These are phyloP conservation scores for Bellardia pandia DNA, from an alignment of 2,888 invertebrate genomes.

Conservation along the genomic window DNA sequence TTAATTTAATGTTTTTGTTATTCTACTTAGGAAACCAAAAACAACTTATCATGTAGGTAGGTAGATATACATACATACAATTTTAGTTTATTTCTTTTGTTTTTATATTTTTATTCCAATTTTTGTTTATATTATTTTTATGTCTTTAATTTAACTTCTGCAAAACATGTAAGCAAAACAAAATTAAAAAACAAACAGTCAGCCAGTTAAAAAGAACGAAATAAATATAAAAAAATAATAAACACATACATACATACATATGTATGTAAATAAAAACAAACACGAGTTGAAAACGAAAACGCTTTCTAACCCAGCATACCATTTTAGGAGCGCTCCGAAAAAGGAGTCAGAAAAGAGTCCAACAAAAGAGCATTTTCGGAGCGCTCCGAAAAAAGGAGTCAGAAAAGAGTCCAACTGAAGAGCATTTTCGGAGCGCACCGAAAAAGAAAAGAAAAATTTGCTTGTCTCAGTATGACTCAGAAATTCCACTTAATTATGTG, in stretches of 20 bases:
- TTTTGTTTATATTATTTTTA: not conserved
- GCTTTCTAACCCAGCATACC: no score
- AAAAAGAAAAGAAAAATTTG: no score
- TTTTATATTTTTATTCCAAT: not conserved
- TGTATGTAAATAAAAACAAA: not conserved
- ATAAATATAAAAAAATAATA: not conserved
- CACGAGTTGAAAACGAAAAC: constrained; percentile 41
- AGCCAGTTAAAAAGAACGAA: constrained; percentile 17
- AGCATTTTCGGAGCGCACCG: no score
- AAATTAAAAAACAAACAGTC: constrained; percentile 16
- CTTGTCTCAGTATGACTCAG: no score
- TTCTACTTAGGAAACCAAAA: not conserved
- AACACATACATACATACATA: not conserved
- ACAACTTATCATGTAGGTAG: not conserved
- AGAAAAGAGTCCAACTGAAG: no score
- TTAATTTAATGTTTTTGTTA: constrained; percentile 1
- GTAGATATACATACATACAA: not conserved
- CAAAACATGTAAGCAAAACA: constrained; percentile 21
- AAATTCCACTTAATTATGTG: no score
- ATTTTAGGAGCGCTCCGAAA: no score
- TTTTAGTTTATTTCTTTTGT: constrained; percentile 18
- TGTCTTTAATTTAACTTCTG: constrained; percentile 24
- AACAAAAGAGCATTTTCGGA: no score
- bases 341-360: no score
- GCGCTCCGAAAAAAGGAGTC: no score